A percentile compares a stretch with the other conserved stretches of the same genome.
These are phyloP conservation scores for Gastracanthus pulcherrimus DNA, from an alignment of 2,888 invertebrate genomes.

Conservation along the genomic window DNA sequence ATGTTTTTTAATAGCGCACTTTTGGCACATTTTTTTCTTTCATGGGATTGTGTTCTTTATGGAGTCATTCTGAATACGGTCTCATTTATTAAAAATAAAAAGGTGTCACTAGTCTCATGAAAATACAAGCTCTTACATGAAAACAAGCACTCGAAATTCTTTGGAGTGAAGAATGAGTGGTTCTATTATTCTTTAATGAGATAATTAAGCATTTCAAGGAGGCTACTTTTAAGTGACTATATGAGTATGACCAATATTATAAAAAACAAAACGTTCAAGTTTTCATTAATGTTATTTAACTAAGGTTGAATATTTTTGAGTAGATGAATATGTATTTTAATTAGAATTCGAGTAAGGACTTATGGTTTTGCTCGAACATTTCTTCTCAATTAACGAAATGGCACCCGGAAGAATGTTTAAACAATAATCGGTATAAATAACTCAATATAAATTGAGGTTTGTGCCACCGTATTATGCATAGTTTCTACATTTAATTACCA, in stretches of 20 bases:
- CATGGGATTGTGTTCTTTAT: conserved; percentile 54
- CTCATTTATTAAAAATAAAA: conserved; percentile 33
- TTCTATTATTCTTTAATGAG: background rate
- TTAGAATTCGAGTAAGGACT: too few relatives aligned
- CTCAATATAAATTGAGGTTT: too few relatives aligned
- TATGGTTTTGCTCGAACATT: too few relatives aligned
- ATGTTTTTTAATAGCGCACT: conserved; percentile 66
- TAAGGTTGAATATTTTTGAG: background rate
- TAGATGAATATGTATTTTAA: too few relatives aligned
- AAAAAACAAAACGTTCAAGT: background rate
- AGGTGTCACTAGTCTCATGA: conserved; percentile 48
- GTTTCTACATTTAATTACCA: too few relatives aligned
- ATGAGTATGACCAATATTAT: background rate
- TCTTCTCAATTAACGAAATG: too few relatives aligned
- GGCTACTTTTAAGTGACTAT: background rate
- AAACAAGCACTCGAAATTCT: conserved; percentile 38
- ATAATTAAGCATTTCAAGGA: background rate
- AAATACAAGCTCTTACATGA: conserved; percentile 46
- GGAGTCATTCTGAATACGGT: conserved; percentile 51
- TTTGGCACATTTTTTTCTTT: conserved; percentile 65
- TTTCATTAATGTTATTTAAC: background rate
- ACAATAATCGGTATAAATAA: background rate
- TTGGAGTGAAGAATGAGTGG: conserved; percentile 23
- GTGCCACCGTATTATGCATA: too few relatives aligned
- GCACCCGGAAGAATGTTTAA: too few relatives aligned